Evolutionary conservation across 2,888 invertebrate species (phyloP).

Genomic region (Bellardia bayeri): DNA sequence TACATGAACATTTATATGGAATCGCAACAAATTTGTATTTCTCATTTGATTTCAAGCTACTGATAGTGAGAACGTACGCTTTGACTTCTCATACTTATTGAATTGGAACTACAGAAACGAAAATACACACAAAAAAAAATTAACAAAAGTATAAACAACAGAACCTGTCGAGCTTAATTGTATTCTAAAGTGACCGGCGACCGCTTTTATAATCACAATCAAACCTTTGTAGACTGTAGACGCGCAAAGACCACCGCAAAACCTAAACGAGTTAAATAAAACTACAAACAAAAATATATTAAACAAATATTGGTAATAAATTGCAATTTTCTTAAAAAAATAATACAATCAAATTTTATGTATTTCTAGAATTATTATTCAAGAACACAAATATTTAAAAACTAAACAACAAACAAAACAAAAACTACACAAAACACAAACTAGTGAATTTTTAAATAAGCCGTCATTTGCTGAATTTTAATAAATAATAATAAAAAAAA

Average conservation of each 20-base stretch:
- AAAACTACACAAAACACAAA: conserved; percentile 10
- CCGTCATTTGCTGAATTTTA: conserved; percentile 9
- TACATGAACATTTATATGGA: conserved; percentile 67
- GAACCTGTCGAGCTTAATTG: conserved; percentile 72
- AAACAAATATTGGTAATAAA: conserved; percentile 9
- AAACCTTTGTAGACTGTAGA: conserved; percentile 75
- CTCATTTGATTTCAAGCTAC: conserved; percentile 65
- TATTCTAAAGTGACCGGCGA: conserved; percentile 70
- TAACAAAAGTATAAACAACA: conserved; percentile 65
- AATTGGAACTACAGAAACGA: conserved; percentile 6
- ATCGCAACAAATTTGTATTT: conserved; percentile 60
- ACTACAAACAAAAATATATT: neutral
- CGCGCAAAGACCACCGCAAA: conserved; percentile 69
- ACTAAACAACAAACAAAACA: conserved; percentile 8
- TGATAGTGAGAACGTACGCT: conserved; percentile 52
- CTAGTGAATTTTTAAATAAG: conserved; percentile 7
- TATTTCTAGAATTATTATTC: conserved; percentile 59
- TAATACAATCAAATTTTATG: conserved; percentile 14
- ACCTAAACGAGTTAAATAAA: conserved; percentile 49
- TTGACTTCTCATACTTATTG: conserved; percentile 49
- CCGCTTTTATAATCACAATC: conserved; percentile 66
- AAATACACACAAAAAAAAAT: conserved; percentile 1
- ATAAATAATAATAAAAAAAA: conserved; percentile 24
- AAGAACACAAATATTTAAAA: conserved; percentile 46
- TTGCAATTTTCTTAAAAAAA: neutral